These are phyloP conservation scores for Rhodinocichla rosea DNA, from an alignment of 2,113 vertebrate genomes.

Conservation along the genomic window DNA sequence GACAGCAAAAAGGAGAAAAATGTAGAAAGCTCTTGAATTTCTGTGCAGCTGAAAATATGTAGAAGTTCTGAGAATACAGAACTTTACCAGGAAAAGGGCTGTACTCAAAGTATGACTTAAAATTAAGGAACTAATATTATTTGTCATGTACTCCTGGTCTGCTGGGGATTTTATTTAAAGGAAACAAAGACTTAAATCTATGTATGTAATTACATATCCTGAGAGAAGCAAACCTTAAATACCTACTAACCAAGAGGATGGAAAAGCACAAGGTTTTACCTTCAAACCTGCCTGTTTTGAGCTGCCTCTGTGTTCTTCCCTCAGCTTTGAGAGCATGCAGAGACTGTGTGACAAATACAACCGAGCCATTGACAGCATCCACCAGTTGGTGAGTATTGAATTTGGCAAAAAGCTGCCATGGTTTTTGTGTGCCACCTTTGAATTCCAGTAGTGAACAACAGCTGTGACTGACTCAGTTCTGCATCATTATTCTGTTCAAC, in stretches of 20 bases:
- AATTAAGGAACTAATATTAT: neutral
- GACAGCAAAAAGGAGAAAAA: neutral
- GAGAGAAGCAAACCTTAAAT: neutral
- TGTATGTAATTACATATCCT: neutral
- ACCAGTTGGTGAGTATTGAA: slow-evolving; percentile 88
- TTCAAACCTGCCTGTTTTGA: neutral
- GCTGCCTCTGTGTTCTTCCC: neutral
- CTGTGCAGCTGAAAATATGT: neutral
- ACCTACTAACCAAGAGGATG: neutral
- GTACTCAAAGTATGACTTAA: neutral
- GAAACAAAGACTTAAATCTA: neutral
- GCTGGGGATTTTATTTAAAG: neutral
- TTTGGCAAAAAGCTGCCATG: rapidly evolving
- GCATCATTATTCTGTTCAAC: neutral
- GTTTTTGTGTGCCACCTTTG: neutral
- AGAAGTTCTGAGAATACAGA: neutral
- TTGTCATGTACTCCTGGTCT: neutral
- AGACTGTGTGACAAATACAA: slow-evolving; percentile 99
- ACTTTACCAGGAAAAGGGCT: neutral
- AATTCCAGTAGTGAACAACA: rapidly evolving
- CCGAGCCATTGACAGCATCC: slow-evolving; percentile 98
- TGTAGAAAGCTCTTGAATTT: neutral
- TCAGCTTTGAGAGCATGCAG: slow-evolving; percentile 99
- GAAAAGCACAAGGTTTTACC: neutral
- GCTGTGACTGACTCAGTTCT: rapidly evolving